Percentiles rank a stretch among this genome's conserved stretches.
Evolutionary conservation across 2,797 vertebrate species (phyloP).

Genomic region (Galaxias olidus): DNA sequence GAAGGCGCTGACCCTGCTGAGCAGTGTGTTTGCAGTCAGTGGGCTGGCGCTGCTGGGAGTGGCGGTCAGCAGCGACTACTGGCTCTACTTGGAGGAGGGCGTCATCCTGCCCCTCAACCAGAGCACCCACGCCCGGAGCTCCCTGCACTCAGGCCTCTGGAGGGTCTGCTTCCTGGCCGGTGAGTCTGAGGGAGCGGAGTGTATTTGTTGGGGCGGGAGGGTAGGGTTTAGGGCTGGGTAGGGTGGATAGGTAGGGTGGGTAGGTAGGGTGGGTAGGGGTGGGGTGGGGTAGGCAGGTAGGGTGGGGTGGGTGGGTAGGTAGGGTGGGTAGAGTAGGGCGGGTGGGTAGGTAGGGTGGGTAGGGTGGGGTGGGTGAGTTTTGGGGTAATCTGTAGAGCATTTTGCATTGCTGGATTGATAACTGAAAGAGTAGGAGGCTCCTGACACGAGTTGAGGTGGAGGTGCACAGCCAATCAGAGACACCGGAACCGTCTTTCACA

Average conservation of each 20-base stretch:
- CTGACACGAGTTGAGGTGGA: too few relatives aligned
- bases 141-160: slow-evolving; percentile 92
- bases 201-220: slow-evolving; percentile 6
- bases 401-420: neutral
- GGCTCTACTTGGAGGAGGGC: slow-evolving; percentile 94
- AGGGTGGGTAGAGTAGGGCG: neutral
- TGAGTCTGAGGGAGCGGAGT: slow-evolving; percentile 48
- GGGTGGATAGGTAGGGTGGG: neutral
- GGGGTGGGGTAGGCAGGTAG: slow-evolving; percentile 50
- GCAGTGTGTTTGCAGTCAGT: slow-evolving; percentile 90
- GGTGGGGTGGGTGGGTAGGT: slow-evolving; percentile 47
- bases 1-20: slow-evolving; percentile 90
- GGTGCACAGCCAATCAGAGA: too few relatives aligned
- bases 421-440: too few relatives aligned
- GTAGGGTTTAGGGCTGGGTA: too few relatives aligned
- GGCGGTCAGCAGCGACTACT: slow-evolving; percentile 94
- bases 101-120: slow-evolving; percentile 91
- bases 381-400: neutral
- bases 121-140: slow-evolving; percentile 84
- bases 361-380: neutral
- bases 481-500: too few relatives aligned
- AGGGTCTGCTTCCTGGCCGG: slow-evolving; percentile 92
- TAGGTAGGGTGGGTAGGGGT: neutral
- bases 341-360: neutral
- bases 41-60: slow-evolving; percentile 90